These are phyloP conservation scores for Eulemur macaco DNA, from an alignment of 2,113 vertebrate species.

Conservation along the genomic window DNA sequence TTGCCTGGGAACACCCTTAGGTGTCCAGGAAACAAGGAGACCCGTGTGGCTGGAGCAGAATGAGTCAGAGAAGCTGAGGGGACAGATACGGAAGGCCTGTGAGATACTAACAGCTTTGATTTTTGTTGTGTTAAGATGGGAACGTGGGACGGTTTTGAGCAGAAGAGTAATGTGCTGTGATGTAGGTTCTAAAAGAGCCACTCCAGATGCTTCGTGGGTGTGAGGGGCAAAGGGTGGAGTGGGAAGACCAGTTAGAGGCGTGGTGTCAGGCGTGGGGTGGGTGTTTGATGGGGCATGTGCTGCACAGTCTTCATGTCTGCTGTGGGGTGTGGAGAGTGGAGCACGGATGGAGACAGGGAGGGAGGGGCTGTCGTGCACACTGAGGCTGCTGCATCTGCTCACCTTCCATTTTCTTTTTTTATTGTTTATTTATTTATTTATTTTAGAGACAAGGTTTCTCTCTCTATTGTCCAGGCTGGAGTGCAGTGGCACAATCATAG, in stretches of 20 bases:
- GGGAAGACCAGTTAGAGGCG: not conserved
- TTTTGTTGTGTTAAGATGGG: not conserved
- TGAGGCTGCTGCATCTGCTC: not conserved
- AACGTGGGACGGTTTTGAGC: not conserved
- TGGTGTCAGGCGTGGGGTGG: not conserved
- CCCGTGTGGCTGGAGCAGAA: not conserved
- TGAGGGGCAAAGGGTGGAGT: not conserved
- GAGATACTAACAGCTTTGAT: not conserved
- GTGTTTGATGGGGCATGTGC: accelerated
- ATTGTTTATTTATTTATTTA: no score
- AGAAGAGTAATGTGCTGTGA: not conserved
- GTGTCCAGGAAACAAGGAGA: not conserved
- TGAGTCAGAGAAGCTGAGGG: not conserved
- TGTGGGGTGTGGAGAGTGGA: not conserved
- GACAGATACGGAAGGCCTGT: not conserved
- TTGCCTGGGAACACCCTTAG: not conserved
- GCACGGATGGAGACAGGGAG: not conserved
- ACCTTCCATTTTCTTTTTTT: not conserved
- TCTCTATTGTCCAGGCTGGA: no score
- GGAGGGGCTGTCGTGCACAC: not conserved
- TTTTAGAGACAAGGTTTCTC: no score
- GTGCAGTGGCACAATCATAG: no score
- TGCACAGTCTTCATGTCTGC: not conserved
- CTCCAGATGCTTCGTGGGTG: not conserved
- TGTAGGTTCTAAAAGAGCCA: not conserved